phyloP scores from a whole-genome alignment of 1,140 invertebrate species.

The Phymastichus coffea region DNA sequence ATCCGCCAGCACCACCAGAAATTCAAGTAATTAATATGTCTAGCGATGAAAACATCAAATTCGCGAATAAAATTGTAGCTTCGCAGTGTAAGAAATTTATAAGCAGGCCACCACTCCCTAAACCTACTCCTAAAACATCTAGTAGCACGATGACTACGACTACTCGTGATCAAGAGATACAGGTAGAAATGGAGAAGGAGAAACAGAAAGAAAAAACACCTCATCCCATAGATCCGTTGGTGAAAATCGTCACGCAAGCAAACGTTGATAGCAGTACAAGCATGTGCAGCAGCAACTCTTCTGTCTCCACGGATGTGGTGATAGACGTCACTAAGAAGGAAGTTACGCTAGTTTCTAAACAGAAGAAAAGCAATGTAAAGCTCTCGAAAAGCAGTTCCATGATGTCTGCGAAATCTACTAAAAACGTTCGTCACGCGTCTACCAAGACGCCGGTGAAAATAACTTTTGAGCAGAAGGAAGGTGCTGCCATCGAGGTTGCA shows the following conservation, averaged over 20 bases:
- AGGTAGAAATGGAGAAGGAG: slow-evolving; percentile 10
- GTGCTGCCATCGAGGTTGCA: no score
- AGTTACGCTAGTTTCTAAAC: slow-evolving; percentile 40
- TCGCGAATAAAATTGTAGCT: not conserved
- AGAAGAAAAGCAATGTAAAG: slow-evolving; percentile 24
- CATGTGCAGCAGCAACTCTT: slow-evolving; percentile 33
- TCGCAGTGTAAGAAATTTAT: no score
- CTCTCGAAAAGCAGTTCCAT: slow-evolving; percentile 1
- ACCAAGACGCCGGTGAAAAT: slow-evolving; percentile 15
- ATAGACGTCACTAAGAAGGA: slow-evolving; percentile 42
- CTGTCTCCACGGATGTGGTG: slow-evolving; percentile 34
- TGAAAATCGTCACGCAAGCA: slow-evolving; percentile 43
- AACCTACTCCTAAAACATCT: not conserved
- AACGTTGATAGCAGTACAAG: slow-evolving; percentile 33
- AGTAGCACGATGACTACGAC: slow-evolving; percentile 3
- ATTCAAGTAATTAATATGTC: slow-evolving; percentile 48
- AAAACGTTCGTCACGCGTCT: not conserved
- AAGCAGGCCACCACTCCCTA: not conserved
- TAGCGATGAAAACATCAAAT: slow-evolving; percentile 24
- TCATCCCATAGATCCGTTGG: slow-evolving; percentile 40
- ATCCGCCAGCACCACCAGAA: slow-evolving; percentile 39
- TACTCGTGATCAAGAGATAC: slow-evolving; percentile 16
- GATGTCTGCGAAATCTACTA: not conserved
- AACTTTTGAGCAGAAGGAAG: slow-evolving; percentile 9
- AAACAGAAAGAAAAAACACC: not conserved